Evolutionary conservation across 2,888 invertebrate genomes (phyloP).

Genomic region (Agrotis clavis): DNA sequence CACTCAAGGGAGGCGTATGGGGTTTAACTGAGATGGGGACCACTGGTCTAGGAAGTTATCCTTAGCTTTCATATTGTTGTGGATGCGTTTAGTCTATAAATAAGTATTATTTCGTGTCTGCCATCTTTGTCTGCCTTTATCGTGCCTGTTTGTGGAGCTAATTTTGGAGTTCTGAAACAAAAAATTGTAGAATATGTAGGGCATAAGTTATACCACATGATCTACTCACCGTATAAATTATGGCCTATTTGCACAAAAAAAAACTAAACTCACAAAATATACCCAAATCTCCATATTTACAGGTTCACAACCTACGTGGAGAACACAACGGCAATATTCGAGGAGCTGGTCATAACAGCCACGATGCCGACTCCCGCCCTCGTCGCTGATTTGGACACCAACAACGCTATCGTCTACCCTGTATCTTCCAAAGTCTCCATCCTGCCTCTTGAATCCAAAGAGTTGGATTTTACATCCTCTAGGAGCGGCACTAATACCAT

Average conservation of each 20-base stretch:
- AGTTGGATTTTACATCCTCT: constrained; percentile 73
- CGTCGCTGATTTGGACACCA: constrained; percentile 70
- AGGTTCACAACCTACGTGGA: constrained; percentile 85
- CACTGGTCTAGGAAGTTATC: no score
- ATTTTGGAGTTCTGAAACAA: neutral
- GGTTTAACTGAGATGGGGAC: no score
- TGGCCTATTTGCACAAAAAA: neutral
- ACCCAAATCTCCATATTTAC: constrained; percentile 41
- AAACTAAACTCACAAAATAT: no score
- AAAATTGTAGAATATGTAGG: no score
- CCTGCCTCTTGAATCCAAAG: constrained; percentile 84
- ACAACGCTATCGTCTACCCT: constrained; percentile 85
- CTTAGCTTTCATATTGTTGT: no score
- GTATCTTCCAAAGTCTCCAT: constrained; percentile 87
- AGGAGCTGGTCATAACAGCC: constrained; percentile 84
- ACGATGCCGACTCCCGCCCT: constrained; percentile 79
- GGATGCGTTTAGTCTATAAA: no score
- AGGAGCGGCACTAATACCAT: constrained; percentile 58
- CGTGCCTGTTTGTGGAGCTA: neutral
- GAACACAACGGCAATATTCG: constrained; percentile 84
- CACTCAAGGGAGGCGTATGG: no score
- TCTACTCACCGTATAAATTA: neutral
- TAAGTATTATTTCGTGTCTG: no score
- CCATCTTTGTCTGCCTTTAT: no score
- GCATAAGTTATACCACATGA: neutral